A percentile compares a stretch with the other conserved stretches of the same genome.
These are phyloP conservation scores for Ramphastos sulfuratus DNA, from an alignment of 2,113 vertebrate species.

Conservation along the genomic window DNA sequence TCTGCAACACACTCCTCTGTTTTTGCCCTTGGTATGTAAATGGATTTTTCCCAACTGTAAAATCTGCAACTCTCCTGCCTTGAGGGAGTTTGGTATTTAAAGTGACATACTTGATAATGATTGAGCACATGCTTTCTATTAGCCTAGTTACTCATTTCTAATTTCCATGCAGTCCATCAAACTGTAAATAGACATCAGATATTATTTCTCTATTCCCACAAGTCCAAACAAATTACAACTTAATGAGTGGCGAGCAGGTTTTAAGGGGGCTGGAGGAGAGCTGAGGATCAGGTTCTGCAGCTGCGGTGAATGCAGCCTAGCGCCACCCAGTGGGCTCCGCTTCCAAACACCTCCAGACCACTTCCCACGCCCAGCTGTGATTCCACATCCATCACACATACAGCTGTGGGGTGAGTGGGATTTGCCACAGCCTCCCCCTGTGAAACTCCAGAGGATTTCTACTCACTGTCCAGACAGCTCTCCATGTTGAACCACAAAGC, in stretches of 20 bases:
- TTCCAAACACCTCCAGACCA: not conserved
- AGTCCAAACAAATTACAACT: not conserved
- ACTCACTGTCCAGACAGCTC: not conserved
- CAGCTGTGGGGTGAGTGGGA: not conserved
- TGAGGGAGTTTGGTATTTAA: not conserved
- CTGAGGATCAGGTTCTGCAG: not conserved
- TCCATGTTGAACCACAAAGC: not conserved
- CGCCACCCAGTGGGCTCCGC: not conserved
- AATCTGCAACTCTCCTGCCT: not conserved
- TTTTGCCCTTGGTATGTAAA: not conserved
- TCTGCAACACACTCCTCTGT: not conserved
- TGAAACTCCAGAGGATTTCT: not conserved
- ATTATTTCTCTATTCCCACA: not conserved
- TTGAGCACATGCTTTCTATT: not conserved
- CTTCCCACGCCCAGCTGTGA: not conserved
- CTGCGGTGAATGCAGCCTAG: not conserved
- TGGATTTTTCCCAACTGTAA: conserved; percentile 1
- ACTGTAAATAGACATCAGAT: not conserved
- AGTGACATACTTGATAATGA: not conserved
- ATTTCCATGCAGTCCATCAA: conserved; percentile 1
- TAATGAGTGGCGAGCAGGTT: rapidly evolving
- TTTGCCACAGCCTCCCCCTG: not conserved
- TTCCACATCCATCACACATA: not conserved
- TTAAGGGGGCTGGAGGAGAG: not conserved
- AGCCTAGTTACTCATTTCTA: not conserved